Percentiles rank a stretch among this genome's conserved stretches.
Evolutionary conservation across 2,797 vertebrate genomes (phyloP).

Genomic region (Siniperca undulata): DNA sequence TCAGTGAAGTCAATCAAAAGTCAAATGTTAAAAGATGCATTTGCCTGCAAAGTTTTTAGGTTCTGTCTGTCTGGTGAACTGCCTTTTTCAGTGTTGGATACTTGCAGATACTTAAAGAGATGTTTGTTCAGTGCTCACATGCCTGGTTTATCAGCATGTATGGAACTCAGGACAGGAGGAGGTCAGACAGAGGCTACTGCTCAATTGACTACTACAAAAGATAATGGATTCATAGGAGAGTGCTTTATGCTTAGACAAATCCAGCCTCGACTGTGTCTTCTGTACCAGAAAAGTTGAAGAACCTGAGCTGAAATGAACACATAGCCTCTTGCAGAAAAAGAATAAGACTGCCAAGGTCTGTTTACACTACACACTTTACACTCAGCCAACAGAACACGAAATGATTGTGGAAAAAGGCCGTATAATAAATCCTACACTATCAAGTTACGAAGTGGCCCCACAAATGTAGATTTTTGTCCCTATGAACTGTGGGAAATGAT

Average conservation of each 20-base stretch:
- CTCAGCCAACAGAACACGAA: conserved; percentile 6
- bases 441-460: conserved; percentile 37
- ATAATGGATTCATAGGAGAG: conserved; percentile 61
- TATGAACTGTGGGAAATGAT: conserved; percentile 14
- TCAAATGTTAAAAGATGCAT: conserved; percentile 48
- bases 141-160: conserved; percentile 41
- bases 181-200: conserved; percentile 63
- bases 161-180: conserved; percentile 34
- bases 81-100: conserved; percentile 10
- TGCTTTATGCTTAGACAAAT: conserved; percentile 28
- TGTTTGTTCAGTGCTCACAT: conserved; percentile 26
- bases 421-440: conserved; percentile 36
- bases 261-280: not conserved
- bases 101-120: conserved; percentile 30
- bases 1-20: conserved; percentile 51
- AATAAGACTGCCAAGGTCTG: conserved; percentile 4
- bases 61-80: conserved; percentile 13
- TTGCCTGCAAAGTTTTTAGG: conserved; percentile 22
- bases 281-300: conserved; percentile 33
- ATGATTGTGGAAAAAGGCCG: conserved; percentile 13
- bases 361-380: conserved; percentile 16
- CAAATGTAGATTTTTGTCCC: conserved; percentile 27
- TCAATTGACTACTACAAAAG: conserved; percentile 55
- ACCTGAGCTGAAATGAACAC: conserved; percentile 34
- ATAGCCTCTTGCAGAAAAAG: conserved; percentile 13